Evolutionary conservation across 1,140 invertebrate genomes (phyloP), one percentile per base, ranked within the genome.

Genomic region (Trachelipus rathkii): DNA sequence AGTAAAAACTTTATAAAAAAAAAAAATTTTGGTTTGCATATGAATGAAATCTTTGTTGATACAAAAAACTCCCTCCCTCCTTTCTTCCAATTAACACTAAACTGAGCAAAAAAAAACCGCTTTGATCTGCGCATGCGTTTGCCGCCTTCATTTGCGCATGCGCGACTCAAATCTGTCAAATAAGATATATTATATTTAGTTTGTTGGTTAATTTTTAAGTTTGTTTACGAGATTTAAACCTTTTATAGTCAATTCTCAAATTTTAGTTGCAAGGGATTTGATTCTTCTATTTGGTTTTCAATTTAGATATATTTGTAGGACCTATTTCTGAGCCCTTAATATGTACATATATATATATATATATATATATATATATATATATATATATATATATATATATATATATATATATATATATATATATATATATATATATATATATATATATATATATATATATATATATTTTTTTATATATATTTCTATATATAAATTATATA

Each of bases 391-490:
- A n/a, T n/a, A n/a, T n/a, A n/a, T n/a, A n/a, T n/a, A n/a, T n/a
- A n/a, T n/a, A n/a, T n/a, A n/a, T n/a, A n/a, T n/a, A n/a, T n/a
- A n/a, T n/a, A n/a, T n/a, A n/a, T n/a, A n/a, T n/a, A n/a, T n/a
- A n/a, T n/a, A n/a, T n/a, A n/a, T n/a, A n/a, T n/a, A n/a, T n/a
- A n/a, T n/a, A n/a, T n/a, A n/a, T n/a, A n/a, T 50, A 50, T 50
- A 50, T 50, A 50, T 50, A 50, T 50, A 50, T 50, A 50, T 50
- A 50, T 50, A 50, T 50, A 50, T 50, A 50, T 50, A 50, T 50
- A 50, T 50, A 50, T 50, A 50, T 50, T 50, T 10, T 50, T 50
- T 15, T n/a, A n/a, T n/a, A n/a, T n/a, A n/a, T n/a, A n/a, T n/a
- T n/a, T n/a, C n/a, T n/a, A n/a, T n/a, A n/a, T 50, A 10, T 50